Base-by-base conservation (phyloP, 2,888 invertebrate genomes). In the Mechanitis mazaeus region DNA sequence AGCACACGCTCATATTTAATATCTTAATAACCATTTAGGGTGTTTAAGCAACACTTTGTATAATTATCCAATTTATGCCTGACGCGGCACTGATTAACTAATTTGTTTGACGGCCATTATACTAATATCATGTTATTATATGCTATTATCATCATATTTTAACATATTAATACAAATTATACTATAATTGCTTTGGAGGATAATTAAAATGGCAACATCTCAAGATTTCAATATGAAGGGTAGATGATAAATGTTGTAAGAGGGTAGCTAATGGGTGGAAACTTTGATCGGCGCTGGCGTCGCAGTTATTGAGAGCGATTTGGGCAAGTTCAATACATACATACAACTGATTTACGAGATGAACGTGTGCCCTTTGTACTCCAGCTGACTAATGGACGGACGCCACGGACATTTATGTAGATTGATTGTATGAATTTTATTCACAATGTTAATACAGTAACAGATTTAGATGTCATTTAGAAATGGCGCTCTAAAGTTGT, bases 381-480 rank as follows among this genome's bases (percentile, higher is more conserved):
- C 83, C 74, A 77, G 75, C 85, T 89, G 84, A 90, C 88, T 90
- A 90, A 90, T 90, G 90, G 88, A 88, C 88, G 84, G 85, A 86
- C 89, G 89, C 87, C 89, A 89, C 84, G 85, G 88, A 90, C 90
- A 87, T 89, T 90, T 90, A 89, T 90, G 89, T 90, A 89, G 90
- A 90, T 89, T 90, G 89, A 90, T 90, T 89, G 89, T 88, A 89
- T 90, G 81, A 90, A 90, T 90, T 90, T 90, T 89, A 90, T 90
- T 89, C 89, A 90, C 89, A 87, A 89, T 89, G 90, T 89, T 90
- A 89, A 90, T 89, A 89, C 89, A 89, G 81, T 88, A 89, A 89
- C 89, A 89, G 89, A 89, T 89, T 90, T 89, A 89, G 90, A 89
- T 87, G 90, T 90, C 90, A 90, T 89, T 90, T 90, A 87, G 88